Percentiles rank a stretch among this genome's conserved stretches.
phyloP scores from a whole-genome alignment of 2,888 invertebrate species.

The Tenthredo distinguenda region DNA sequence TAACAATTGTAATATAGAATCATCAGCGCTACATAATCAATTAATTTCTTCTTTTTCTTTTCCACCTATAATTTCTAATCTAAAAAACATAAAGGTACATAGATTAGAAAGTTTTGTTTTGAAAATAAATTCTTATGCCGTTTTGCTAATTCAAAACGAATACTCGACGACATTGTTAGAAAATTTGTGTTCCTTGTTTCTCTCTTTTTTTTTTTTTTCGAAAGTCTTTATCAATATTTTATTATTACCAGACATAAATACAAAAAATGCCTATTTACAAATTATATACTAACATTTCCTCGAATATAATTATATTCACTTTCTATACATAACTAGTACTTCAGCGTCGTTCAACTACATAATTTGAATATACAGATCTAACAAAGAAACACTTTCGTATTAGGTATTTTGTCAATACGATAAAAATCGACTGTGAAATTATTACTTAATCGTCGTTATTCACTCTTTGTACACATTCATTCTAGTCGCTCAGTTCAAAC shows the following conservation, averaged over 20 bases:
- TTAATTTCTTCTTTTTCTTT: not conserved
- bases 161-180: not conserved
- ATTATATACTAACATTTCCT: constrained; percentile 12
- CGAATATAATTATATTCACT: not conserved
- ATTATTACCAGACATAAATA: constrained; percentile 6
- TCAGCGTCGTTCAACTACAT: not conserved
- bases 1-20: constrained; percentile 11
- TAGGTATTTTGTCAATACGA: not conserved
- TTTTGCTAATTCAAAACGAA: not conserved
- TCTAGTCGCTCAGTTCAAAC: not conserved
- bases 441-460: not conserved
- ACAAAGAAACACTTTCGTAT: not conserved
- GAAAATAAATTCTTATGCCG: not conserved
- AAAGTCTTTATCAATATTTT: constrained; percentile 24
- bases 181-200: not conserved
- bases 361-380: not conserved
- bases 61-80: not conserved
- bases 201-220: not conserved
- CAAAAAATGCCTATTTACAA: constrained; percentile 28
- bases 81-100: not conserved
- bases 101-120: not conserved
- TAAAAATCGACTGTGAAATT: not conserved
- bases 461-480: not conserved
- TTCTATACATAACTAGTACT: not conserved
- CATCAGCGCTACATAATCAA: not conserved